A percentile compares a stretch with the other conserved stretches of the same genome.
phyloP scores from a whole-genome alignment of 2,888 invertebrate genomes.

The Scaptodrosophila latifasciaeformis region DNA sequence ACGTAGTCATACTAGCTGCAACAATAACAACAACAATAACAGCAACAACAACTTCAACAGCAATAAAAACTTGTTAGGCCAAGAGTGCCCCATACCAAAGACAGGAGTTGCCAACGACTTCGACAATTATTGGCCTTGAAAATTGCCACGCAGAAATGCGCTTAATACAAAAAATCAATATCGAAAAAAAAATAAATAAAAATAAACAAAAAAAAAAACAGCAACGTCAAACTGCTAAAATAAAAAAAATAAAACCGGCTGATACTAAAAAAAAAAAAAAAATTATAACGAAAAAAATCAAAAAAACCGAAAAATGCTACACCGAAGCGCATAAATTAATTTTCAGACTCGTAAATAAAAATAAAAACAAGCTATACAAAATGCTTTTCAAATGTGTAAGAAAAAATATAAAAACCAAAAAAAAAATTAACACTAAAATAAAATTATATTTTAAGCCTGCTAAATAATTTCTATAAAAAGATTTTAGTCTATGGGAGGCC shows the following conservation, averaged over 20 bases:
- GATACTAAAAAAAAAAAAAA: constrained; percentile 43
- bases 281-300: constrained; percentile 20
- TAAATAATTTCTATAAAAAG: too few relatives aligned
- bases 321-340: constrained; percentile 41
- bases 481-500: too few relatives aligned
- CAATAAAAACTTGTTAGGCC: constrained; percentile 50
- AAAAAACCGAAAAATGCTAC: constrained; percentile 29
- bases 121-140: constrained; percentile 57
- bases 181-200: constrained; percentile 40
- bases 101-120: constrained; percentile 25
- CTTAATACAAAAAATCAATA: constrained; percentile 70
- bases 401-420: constrained; percentile 1
- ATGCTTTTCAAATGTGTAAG: constrained; percentile 26
- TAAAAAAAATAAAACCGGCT: constrained; percentile 52
- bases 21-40: too few relatives aligned
- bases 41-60: too few relatives aligned
- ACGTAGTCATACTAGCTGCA: background rate
- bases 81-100: constrained; percentile 31
- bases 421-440: too few relatives aligned
- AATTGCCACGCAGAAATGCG: constrained; percentile 65
- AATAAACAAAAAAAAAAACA: constrained; percentile 13
- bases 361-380: constrained; percentile 17
- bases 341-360: constrained; percentile 42
- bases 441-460: too few relatives aligned
- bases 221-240: background rate